phyloP scores from a whole-genome alignment of 1,140 invertebrate genomes.

The Trichoplusia ni region DNA sequence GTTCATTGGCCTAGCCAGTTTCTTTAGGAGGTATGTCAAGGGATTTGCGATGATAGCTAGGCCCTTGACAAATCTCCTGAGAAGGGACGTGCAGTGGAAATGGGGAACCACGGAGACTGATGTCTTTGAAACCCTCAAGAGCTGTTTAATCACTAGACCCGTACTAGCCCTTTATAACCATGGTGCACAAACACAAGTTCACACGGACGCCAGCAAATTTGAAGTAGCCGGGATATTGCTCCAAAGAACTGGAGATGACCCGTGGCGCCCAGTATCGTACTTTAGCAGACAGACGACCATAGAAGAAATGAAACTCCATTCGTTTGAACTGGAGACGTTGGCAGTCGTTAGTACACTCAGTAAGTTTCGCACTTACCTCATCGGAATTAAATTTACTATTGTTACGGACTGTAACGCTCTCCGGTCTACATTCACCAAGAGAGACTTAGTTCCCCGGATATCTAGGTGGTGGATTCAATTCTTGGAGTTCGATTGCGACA shows the following conservation, averaged over 20 bases:
- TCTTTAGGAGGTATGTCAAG: constrained; percentile 60
- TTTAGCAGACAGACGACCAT: constrained; percentile 39
- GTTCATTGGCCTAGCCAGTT: constrained; percentile 57
- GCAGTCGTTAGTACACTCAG: constrained; percentile 72
- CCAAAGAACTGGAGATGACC: constrained; percentile 16
- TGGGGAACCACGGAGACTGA: constrained; percentile 18
- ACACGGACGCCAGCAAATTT: constrained; percentile 41
- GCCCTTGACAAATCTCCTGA: constrained; percentile 48
- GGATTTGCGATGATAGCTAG: constrained; percentile 45
- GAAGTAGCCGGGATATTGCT: constrained; percentile 42
- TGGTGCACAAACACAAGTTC: constrained; percentile 30
- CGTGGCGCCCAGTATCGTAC: constrained; percentile 35
- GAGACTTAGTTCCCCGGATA: too few relatives aligned
- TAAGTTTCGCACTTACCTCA: constrained; percentile 73
- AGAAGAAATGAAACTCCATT: constrained; percentile 29
- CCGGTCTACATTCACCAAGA: too few relatives aligned
- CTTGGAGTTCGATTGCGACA: constrained; percentile 11
- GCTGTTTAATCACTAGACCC: constrained; percentile 20
- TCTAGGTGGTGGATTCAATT: constrained; percentile 26
- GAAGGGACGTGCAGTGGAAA: constrained; percentile 41
- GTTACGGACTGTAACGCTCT: too few relatives aligned
- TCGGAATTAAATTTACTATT: constrained; percentile 70
- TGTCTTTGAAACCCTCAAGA: constrained; percentile 12
- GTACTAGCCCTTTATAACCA: constrained; percentile 40
- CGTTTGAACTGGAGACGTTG: constrained; percentile 49